Conservation (phyloP, 2,113 vertebrate species). For the Ageneiosus marmoratus region DNA sequence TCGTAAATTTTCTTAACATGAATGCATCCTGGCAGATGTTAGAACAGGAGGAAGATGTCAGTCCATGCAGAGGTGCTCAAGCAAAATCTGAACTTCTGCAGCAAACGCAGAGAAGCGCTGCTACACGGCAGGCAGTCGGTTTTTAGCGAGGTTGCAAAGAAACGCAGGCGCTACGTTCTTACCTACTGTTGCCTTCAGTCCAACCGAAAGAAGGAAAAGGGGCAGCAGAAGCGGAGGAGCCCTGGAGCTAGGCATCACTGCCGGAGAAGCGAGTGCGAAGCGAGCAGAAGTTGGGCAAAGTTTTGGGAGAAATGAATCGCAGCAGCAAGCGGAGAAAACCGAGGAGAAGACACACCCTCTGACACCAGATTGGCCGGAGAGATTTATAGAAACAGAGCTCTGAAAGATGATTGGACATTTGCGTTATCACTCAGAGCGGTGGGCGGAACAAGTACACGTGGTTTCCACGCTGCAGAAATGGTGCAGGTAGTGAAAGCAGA, state of each 20-base stretch:
- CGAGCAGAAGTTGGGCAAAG: slow-evolving; percentile 53
- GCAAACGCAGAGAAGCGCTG: neutral
- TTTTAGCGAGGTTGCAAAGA: neutral
- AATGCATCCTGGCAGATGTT: neutral
- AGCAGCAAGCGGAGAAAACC: slow-evolving; percentile 59
- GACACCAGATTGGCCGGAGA: slow-evolving; percentile 47
- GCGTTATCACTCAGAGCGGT: slow-evolving; percentile 50
- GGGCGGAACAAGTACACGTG: slow-evolving; percentile 82
- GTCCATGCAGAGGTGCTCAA: slow-evolving; percentile 7
- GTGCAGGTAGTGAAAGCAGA: slow-evolving; percentile 1
- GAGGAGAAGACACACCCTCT: slow-evolving; percentile 22
- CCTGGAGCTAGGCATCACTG: slow-evolving; percentile 77
- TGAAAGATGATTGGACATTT: slow-evolving; percentile 48
- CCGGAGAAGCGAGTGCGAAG: slow-evolving; percentile 32
- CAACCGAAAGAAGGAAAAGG: slow-evolving; percentile 70
- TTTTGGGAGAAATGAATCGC: slow-evolving; percentile 72
- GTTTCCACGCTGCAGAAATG: slow-evolving; percentile 62
- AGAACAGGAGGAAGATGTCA: neutral
- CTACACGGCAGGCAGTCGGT: neutral
- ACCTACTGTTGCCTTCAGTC: slow-evolving; percentile 61
- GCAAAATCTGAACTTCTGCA: neutral
- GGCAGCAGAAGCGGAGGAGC: slow-evolving; percentile 66
- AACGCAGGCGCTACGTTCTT: slow-evolving; percentile 36
- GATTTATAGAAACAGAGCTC: neutral
- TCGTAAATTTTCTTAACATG: neutral